A percentile compares a stretch with the other conserved stretches of the same genome.
Evolutionary conservation across 1,140 invertebrate genomes (phyloP).

Genomic region (Ceratosolen solmsi): DNA sequence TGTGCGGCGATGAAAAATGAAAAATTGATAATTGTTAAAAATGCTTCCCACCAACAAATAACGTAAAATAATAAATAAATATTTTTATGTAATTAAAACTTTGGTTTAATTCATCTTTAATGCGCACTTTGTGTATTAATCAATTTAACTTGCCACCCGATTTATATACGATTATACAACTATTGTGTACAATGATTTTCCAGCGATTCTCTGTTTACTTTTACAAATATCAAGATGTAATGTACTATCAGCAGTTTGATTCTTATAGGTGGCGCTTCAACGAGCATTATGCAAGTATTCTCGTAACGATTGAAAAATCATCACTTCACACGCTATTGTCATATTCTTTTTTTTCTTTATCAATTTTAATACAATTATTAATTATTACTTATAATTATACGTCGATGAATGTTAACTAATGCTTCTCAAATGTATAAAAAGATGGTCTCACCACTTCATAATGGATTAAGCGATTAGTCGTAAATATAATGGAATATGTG

Average conservation of each 20-base stretch:
- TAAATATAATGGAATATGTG: too few species aligned
- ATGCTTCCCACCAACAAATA: too few species aligned
- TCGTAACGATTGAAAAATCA: background rate
- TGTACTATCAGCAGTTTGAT: background rate
- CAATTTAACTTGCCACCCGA: background rate
- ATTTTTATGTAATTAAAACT: background rate
- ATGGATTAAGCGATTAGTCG: too few species aligned
- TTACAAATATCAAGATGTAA: background rate
- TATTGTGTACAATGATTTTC: background rate
- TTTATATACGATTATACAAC: background rate
- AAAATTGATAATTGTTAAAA: too few species aligned
- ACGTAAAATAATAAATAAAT: background rate
- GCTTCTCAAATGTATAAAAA: too few species aligned
- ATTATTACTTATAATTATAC: too few species aligned
- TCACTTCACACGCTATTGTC: too few species aligned
- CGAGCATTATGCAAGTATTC: background rate
- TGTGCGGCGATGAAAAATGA: background rate
- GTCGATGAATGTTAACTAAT: too few species aligned
- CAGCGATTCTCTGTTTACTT: constrained; percentile 2
- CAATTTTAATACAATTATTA: too few species aligned
- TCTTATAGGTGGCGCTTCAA: background rate
- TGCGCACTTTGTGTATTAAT: background rate
- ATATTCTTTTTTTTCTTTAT: too few species aligned
- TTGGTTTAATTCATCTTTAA: background rate
- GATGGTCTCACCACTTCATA: too few species aligned